Conservation (phyloP, 2,888 invertebrate genomes). For the Standfussiana lucernea region DNA sequence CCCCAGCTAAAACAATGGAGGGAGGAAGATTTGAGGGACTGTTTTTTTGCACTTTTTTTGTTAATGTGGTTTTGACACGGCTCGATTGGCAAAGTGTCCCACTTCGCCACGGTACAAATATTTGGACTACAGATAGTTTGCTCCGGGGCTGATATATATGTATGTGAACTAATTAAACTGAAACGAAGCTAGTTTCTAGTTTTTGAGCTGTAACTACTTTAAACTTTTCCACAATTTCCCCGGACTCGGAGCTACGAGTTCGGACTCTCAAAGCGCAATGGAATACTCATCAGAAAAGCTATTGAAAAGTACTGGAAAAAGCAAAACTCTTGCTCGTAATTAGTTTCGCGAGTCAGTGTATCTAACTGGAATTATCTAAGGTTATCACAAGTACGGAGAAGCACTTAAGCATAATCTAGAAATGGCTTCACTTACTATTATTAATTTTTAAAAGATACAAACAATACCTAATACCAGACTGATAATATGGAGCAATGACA, state of each 20-base stretch:
- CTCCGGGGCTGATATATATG: not conserved
- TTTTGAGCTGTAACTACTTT: not conserved
- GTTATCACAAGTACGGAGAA: slow-evolving; percentile 21
- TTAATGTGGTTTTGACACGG: not conserved
- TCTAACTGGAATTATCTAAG: slow-evolving; percentile 6
- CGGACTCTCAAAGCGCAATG: not conserved
- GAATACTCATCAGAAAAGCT: not conserved
- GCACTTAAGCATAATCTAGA: not conserved
- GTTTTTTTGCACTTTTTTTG: not conserved
- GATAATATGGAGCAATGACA: not conserved
- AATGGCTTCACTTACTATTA: not conserved
- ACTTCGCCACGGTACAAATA: not conserved
- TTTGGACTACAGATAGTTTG: not conserved
- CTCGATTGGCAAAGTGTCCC: too few relatives aligned
- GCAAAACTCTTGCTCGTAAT: not conserved
- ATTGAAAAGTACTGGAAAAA: not conserved
- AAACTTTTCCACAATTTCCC: not conserved
- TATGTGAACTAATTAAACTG: not conserved
- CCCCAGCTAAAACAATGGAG: not conserved
- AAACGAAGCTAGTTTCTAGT: slow-evolving; percentile 36
- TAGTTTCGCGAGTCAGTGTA: slow-evolving; percentile 1
- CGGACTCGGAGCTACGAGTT: not conserved
- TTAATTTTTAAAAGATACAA: not conserved
- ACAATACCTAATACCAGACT: not conserved
- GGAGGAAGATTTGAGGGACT: not conserved